Conservation (phyloP, 2,113 vertebrate species). For the Echinops telfairi region DNA sequence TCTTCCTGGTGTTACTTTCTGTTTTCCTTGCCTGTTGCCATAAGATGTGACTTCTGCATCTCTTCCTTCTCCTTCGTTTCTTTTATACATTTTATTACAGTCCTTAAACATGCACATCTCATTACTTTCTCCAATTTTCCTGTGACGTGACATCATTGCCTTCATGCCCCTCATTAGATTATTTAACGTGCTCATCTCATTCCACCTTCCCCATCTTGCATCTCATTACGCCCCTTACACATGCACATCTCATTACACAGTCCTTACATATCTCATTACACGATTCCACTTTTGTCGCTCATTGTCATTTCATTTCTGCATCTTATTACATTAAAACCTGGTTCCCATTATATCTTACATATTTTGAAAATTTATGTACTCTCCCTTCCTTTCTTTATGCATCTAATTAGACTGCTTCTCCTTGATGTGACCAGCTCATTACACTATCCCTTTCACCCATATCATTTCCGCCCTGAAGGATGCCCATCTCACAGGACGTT, state of each 20-base stretch:
- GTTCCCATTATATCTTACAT: conserved; percentile 78
- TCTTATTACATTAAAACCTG: conserved; percentile 78
- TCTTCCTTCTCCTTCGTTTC: conserved; percentile 65
- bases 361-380: conserved; percentile 81
- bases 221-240: conserved; percentile 78
- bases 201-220: conserved; percentile 79
- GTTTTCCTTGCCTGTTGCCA: conserved; percentile 8
- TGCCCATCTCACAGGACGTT: conserved; percentile 71
- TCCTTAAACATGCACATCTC: conserved; percentile 78
- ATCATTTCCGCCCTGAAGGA: conserved; percentile 79
- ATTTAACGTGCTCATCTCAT: conserved; percentile 79
- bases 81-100: conserved; percentile 70
- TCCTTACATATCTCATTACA: conserved; percentile 83
- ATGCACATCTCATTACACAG: conserved; percentile 81
- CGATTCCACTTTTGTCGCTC: conserved; percentile 72
- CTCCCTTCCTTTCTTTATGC: conserved; percentile 76
- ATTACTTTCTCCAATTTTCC: conserved; percentile 81
- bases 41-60: conserved; percentile 59
- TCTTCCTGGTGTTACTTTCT: conserved; percentile 11
- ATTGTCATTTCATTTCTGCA: conserved; percentile 82
- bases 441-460: conserved; percentile 73
- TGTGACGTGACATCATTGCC: conserved; percentile 84
- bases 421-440: conserved; percentile 80
- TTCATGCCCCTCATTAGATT: conserved; percentile 83
- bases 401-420: conserved; percentile 78